Conservation (phyloP, 2,888 invertebrate species). For the Drosophila hamatofila region DNA sequence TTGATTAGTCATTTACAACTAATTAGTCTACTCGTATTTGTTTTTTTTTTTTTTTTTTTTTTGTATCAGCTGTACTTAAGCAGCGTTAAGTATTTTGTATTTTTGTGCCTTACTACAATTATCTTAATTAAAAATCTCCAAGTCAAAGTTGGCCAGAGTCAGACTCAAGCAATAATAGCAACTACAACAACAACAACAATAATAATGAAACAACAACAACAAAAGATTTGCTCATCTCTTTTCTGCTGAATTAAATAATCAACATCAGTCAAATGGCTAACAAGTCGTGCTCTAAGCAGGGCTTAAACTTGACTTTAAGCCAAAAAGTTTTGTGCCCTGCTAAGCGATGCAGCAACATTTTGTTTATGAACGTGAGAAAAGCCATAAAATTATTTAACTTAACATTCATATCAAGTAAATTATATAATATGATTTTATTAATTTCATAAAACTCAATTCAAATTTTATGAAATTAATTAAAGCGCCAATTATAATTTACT, state of each 20-base stretch:
- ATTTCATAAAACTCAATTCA: neutral
- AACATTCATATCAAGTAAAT: neutral
- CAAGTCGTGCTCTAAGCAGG: constrained; percentile 30
- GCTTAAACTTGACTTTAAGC: constrained; percentile 29
- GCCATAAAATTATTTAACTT: neutral
- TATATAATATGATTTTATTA: neutral
- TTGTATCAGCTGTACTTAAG: constrained; percentile 30
- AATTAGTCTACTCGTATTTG: neutral
- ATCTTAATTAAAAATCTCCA: constrained; percentile 73
- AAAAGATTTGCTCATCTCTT: constrained; percentile 68
- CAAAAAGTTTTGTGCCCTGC: constrained; percentile 10
- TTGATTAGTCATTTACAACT: neutral
- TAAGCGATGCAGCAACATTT: neutral
- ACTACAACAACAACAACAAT: constrained; percentile 17
- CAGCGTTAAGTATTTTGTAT: constrained; percentile 18
- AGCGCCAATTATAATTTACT: neutral
- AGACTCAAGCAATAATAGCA: constrained; percentile 22
- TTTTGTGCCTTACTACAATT: constrained; percentile 59
- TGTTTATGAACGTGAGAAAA: constrained; percentile 7
- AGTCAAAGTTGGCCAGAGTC: constrained; percentile 66
- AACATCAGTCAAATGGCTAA: constrained; percentile 30
- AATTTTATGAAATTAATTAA: neutral
- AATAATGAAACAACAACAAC: constrained; percentile 1
- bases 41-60: neutral
- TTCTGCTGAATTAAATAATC: constrained; percentile 67